phyloP scores from a whole-genome alignment of 2,113 vertebrate species.

The Salvelinus sp. region DNA sequence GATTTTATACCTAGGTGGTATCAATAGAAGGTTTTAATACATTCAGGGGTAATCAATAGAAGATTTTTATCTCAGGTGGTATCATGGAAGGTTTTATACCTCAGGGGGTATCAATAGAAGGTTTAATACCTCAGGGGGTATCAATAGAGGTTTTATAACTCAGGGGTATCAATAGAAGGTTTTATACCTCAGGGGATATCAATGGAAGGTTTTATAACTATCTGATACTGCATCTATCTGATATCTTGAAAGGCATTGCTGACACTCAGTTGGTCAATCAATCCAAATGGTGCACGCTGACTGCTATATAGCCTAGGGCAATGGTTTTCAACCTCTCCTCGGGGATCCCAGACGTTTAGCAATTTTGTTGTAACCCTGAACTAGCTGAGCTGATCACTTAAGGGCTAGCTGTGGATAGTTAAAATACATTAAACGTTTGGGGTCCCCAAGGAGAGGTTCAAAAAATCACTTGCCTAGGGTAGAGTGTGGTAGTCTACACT shows the following conservation, averaged over 20 bases:
- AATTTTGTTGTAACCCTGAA: no score
- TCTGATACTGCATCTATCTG: not conserved
- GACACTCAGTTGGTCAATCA: slow-evolving; percentile 36
- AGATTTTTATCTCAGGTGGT: slow-evolving; percentile 38
- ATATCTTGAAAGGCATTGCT: not conserved
- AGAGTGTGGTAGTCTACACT: not conserved
- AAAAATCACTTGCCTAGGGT: not conserved
- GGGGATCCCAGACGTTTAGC: no score
- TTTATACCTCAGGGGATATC: slow-evolving; percentile 42
- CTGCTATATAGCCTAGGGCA: not conserved
- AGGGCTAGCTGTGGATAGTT: no score
- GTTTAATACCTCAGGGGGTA: slow-evolving; percentile 42
- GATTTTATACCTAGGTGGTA: slow-evolving; percentile 39
- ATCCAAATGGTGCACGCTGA: slow-evolving; percentile 4
- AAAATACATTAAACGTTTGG: no score
- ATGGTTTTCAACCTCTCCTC: no score
- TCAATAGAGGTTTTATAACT: slow-evolving; percentile 12
- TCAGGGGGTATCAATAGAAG: slow-evolving; percentile 46
- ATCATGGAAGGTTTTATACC: slow-evolving; percentile 10
- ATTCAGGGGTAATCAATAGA: slow-evolving; percentile 48
- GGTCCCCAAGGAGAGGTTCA: no score
- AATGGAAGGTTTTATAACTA: not conserved
- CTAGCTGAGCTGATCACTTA: no score
- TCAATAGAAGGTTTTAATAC: slow-evolving; percentile 1
- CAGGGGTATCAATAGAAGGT: slow-evolving; percentile 41